Evolutionary conservation across 2,888 invertebrate genomes (phyloP).

Genomic region (Brenthis ino): DNA sequence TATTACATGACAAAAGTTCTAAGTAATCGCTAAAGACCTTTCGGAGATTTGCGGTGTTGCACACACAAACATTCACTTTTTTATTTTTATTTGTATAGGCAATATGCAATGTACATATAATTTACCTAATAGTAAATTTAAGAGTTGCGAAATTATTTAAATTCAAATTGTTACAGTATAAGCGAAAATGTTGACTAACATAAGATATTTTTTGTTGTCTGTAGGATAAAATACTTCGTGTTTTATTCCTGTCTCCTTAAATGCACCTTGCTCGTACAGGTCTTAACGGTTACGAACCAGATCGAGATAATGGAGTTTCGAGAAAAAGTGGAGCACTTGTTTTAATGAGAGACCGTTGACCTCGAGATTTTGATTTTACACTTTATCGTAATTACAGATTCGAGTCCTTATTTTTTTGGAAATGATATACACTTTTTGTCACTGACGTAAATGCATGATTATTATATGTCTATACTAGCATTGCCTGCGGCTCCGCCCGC

Average conservation of each 20-base stretch:
- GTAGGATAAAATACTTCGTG: not conserved
- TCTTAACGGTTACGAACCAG: constrained; percentile 36
- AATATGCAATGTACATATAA: too few species aligned
- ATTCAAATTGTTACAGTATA: too few species aligned
- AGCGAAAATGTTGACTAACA: too few species aligned
- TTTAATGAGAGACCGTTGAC: constrained; percentile 25
- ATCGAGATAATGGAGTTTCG: constrained; percentile 33
- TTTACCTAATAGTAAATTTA: too few species aligned
- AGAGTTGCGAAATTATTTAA: too few species aligned
- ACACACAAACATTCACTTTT: too few species aligned
- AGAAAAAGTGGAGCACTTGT: constrained; percentile 35
- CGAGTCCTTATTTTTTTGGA: constrained; percentile 1
- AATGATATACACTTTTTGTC: constrained; percentile 1
- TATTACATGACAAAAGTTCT: too few species aligned
- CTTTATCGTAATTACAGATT: constrained; percentile 10
- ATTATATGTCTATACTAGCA: not conserved
- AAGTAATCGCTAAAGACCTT: too few species aligned
- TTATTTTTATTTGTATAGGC: too few species aligned
- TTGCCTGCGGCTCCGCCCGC: too few species aligned
- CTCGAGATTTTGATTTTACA: constrained; percentile 22
- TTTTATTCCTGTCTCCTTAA: constrained; percentile 7
- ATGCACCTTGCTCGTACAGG: constrained; percentile 8
- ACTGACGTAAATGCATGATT: constrained; percentile 7
- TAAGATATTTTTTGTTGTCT: too few species aligned
- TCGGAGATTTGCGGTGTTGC: too few species aligned